Conservation (phyloP, 2,888 invertebrate genomes). For the Tachina fera region DNA sequence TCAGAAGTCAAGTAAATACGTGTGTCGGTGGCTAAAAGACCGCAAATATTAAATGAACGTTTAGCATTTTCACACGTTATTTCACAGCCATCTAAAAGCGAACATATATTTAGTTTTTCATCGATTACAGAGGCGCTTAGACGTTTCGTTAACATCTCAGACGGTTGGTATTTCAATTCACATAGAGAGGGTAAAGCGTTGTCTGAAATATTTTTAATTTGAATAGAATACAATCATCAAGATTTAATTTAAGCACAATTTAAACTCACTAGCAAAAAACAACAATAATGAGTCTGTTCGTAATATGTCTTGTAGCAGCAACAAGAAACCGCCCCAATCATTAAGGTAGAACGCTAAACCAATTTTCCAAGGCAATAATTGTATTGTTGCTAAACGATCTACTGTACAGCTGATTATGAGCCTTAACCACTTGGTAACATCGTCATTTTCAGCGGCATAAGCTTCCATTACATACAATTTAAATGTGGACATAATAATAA, state of each 20-base stretch:
- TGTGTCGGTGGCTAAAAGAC: constrained; percentile 81
- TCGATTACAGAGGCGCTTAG: constrained; percentile 75
- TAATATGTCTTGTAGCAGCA: constrained; percentile 84
- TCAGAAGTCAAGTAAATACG: constrained; percentile 83
- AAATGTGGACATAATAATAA: constrained; percentile 84
- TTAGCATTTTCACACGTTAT: constrained; percentile 79
- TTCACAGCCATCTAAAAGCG: constrained; percentile 83
- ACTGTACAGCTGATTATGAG: constrained; percentile 83
- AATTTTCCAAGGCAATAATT: constrained; percentile 85
- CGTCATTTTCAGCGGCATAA: constrained; percentile 83
- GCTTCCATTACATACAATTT: constrained; percentile 84
- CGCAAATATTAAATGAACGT: constrained; percentile 76
- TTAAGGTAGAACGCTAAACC: constrained; percentile 84
- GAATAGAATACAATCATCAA: constrained; percentile 16
- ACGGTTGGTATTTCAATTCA: constrained; percentile 80
- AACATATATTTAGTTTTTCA: constrained; percentile 82
- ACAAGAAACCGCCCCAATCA: constrained; percentile 80
- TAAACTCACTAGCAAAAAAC: constrained; percentile 83
- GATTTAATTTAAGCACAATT: background rate
- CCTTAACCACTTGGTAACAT: constrained; percentile 84
- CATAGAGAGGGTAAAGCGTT: constrained; percentile 83
- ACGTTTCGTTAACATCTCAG: constrained; percentile 80
- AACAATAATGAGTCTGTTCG: constrained; percentile 84
- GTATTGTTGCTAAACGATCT: constrained; percentile 83
- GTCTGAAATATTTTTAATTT: constrained; percentile 76